Base-by-base conservation (phyloP, 2,113 vertebrate species). In the Procavia capensis region DNA sequence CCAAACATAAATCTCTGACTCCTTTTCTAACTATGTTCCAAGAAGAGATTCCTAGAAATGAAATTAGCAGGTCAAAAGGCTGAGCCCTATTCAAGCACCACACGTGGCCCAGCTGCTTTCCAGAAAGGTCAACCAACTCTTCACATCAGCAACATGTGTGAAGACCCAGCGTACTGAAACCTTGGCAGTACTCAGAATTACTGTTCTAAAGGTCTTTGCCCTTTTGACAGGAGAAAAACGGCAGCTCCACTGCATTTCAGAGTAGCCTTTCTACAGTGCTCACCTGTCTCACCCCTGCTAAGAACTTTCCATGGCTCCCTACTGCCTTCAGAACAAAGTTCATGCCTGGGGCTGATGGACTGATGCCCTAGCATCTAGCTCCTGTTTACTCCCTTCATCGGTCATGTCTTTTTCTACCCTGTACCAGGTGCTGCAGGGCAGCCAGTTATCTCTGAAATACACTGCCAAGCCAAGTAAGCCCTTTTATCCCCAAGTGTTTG, bases 241-340 rank as follows among this genome's bases (percentile, higher is more conserved):
- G 70, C 31, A 45, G 88, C 50, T 88, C 59, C 57, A 29, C 19
- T 50, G 87, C 34, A 57, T 78, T 82, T 93, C 43, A 76, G 47
- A 90, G 36, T 39, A 92, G 43, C 81, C 90, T 90, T 85, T 57
- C 72, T 50, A 88, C 91, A 93, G 75, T 61, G 45, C 50, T 43
- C 43, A 41, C 36, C 22, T 66, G 63, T 39, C 24, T 24, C n/a
- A 64, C 24, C 41, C 41, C 41, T 93, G 66, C 66, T 85, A 31
- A 74, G 68, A 84, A 84, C 36, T 22, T 39, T 43, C 76, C 27
- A 3, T 47, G 79, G 61, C 68, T 82, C 36, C 90, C 82, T 25
- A n/a, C 24, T 59, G 75, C 64, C 22, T 94, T 75, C 57, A 41
- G 41, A 85, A 61, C 50, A 93, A 76, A 86, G 47, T 20, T 24